phyloP scores from a whole-genome alignment of 2,113 vertebrate species.

The Glareola pratincola region DNA sequence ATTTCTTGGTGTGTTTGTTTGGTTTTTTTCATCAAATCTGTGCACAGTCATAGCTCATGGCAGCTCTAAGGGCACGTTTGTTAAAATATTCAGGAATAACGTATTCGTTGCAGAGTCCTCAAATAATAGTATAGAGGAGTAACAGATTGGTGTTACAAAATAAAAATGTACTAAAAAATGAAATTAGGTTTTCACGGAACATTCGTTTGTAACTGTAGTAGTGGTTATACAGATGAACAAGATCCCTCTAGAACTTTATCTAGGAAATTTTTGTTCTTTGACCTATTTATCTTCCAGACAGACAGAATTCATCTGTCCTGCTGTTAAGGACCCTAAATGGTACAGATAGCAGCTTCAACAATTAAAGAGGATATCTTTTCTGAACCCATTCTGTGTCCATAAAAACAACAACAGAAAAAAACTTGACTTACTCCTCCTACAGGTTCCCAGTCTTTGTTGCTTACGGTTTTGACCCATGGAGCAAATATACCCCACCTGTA shows the following conservation, averaged over 20 bases:
- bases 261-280: background rate
- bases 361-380: background rate
- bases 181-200: background rate
- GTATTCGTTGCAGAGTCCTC: background rate
- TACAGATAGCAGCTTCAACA: background rate
- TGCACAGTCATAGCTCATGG: background rate
- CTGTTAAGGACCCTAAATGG: background rate
- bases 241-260: background rate
- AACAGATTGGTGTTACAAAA: background rate
- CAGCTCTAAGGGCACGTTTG: background rate
- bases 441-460: background rate
- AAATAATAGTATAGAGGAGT: background rate
- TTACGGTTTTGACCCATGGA: background rate
- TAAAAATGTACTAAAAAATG: background rate
- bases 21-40: background rate
- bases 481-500: background rate
- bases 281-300: too few relatives aligned
- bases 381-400: background rate
- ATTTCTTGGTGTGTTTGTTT: background rate
- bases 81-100: background rate
- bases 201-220: background rate
- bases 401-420: background rate
- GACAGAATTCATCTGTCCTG: background rate
- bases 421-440: background rate
- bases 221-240: background rate